Conservation (phyloP, 2,113 vertebrate species). For the Donacobius atricapilla region DNA sequence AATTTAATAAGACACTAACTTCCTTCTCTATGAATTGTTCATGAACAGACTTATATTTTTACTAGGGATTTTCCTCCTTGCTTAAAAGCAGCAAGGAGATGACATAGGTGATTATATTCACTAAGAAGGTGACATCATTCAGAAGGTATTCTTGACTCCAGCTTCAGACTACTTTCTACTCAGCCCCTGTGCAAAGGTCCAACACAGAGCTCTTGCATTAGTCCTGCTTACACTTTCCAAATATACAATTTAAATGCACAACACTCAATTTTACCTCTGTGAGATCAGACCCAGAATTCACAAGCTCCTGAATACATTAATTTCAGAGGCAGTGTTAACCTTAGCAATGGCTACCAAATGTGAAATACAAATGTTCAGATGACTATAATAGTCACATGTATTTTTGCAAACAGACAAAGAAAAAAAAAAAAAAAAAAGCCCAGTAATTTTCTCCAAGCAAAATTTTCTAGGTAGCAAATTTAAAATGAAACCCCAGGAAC, state of each 20-base stretch:
- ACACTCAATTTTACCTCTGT: background rate
- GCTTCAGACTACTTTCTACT: background rate
- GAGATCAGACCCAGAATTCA: background rate
- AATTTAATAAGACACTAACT: background rate
- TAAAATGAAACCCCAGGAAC: background rate
- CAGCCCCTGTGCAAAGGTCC: background rate
- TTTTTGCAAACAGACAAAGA: background rate
- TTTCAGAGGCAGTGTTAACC: background rate
- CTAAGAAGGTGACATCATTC: background rate
- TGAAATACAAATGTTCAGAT: background rate
- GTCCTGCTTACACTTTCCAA: background rate
- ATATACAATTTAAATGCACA: background rate
- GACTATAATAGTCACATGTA: background rate
- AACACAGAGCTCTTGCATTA: background rate
- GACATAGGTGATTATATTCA: background rate
- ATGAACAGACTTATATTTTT: background rate
- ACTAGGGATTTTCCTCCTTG: background rate
- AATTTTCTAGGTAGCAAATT: background rate
- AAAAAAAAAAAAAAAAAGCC: background rate
- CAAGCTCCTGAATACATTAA: background rate
- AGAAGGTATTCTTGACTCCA: background rate
- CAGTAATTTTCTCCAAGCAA: background rate
- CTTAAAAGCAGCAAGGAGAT: background rate
- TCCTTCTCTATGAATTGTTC: background rate
- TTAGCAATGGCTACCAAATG: background rate